Evolutionary conservation across 2,888 invertebrate genomes (phyloP).

Genomic region (Alloscopus bannaensis): DNA sequence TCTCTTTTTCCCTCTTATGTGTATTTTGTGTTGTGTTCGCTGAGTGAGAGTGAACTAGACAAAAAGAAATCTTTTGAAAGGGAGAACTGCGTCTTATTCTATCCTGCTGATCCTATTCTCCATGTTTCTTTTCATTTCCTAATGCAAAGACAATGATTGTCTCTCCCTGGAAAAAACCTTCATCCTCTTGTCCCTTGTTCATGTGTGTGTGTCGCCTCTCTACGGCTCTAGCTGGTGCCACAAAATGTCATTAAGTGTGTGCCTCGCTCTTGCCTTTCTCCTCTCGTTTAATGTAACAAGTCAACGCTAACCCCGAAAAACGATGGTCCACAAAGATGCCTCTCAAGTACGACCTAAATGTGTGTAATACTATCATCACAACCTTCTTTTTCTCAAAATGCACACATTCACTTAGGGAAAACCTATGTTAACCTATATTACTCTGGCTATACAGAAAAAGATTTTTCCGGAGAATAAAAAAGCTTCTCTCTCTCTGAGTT

Average conservation of each 20-base stretch:
- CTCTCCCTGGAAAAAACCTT: constrained; percentile 4
- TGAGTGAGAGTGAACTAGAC: constrained; percentile 4
- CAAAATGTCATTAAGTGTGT: constrained; percentile 52
- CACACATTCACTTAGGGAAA: no score
- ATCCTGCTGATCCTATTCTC: constrained; percentile 19
- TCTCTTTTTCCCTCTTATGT: no score
- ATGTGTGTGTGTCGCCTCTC: not conserved
- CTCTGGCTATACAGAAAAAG: no score
- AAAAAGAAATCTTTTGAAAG: no score
- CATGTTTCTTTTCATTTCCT: constrained; percentile 16
- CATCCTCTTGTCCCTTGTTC: constrained; percentile 3
- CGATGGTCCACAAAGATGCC: no score
- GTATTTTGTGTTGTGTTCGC: no score
- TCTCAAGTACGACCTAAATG: not conserved
- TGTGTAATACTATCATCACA: constrained; percentile 1
- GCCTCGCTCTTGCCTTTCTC: not conserved
- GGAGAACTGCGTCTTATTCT: no score
- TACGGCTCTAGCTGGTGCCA: not conserved
- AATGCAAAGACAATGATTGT: constrained; percentile 46
- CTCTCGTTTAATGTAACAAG: not conserved
- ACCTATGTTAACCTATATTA: not conserved
- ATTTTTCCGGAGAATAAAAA: constrained; percentile 4
- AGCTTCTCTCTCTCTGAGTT: constrained; percentile 10
- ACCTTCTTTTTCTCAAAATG: no score
- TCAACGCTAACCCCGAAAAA: not conserved